Evolutionary conservation across 1,140 invertebrate species (phyloP).

Genomic region (Heliconius eleuchia): DNA sequence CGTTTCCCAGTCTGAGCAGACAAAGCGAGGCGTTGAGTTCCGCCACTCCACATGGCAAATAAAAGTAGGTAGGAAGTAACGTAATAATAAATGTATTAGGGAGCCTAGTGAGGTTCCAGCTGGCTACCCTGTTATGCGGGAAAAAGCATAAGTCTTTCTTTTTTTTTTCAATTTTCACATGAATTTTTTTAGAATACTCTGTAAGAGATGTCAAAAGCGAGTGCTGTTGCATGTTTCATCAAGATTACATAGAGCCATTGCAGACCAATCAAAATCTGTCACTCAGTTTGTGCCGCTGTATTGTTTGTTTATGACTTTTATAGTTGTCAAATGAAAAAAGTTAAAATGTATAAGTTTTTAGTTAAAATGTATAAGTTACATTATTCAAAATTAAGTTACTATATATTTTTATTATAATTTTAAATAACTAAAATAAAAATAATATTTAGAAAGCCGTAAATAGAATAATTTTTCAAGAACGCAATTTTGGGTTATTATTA

Average conservation of each 20-base stretch:
- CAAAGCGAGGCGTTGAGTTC: neutral
- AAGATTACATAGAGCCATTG: conserved; percentile 25
- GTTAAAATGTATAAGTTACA: neutral
- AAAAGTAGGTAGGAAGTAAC: no score
- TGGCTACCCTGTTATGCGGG: no score
- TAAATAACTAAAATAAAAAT: no score
- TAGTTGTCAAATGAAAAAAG: neutral
- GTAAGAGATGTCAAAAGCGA: conserved; percentile 15
- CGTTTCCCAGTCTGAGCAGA: no score
- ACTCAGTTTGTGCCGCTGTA: conserved; percentile 11
- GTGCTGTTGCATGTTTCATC: conserved; percentile 28
- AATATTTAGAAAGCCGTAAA: no score
- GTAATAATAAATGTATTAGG: no score
- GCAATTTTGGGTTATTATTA: no score
- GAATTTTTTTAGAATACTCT: neutral
- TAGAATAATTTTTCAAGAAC: no score
- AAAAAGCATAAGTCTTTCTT: no score
- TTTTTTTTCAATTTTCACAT: neutral
- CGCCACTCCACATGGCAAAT: neutral
- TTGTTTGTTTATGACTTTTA: neutral
- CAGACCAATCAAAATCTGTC: conserved; percentile 27
- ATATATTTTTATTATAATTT: no score
- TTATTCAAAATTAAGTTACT: neutral
- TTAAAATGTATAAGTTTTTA: neutral
- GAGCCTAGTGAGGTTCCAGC: no score